phyloP scores from a whole-genome alignment of 2,888 invertebrate species.

The Limulus polyphemus region DNA sequence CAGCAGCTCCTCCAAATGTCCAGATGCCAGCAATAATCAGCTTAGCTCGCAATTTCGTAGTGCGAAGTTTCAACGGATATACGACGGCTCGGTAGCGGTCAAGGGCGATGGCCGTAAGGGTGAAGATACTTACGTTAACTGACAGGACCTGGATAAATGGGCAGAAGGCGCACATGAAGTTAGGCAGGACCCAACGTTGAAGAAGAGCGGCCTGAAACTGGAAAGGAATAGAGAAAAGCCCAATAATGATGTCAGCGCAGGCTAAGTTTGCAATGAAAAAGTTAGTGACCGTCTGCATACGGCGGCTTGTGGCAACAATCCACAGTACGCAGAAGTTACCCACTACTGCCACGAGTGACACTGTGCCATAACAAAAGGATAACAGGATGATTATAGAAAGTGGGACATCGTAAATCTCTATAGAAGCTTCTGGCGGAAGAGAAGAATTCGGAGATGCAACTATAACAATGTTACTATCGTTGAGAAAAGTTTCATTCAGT shows the following conservation, averaged over 20 bases:
- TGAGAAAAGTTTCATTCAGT: too few relatives aligned
- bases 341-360: constrained; percentile 64
- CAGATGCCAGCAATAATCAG: constrained; percentile 61
- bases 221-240: constrained; percentile 71
- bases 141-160: constrained; percentile 74
- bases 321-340: constrained; percentile 75
- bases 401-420: constrained; percentile 54
- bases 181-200: constrained; percentile 71
- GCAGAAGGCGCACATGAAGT: constrained; percentile 75
- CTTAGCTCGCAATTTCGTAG: constrained; percentile 60
- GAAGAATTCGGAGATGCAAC: not conserved
- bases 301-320: constrained; percentile 58
- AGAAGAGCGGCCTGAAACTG: constrained; percentile 77
- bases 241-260: constrained; percentile 71
- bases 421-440: not conserved
- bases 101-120: constrained; percentile 70
- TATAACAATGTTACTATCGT: too few relatives aligned
- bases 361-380: constrained; percentile 64
- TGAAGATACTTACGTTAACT: constrained; percentile 78
- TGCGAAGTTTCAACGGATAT: constrained; percentile 48
- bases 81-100: constrained; percentile 54
- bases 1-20: constrained; percentile 48
- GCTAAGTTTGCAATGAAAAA: constrained; percentile 76
- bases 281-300: constrained; percentile 70
- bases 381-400: constrained; percentile 57